Evolutionary conservation across 2,888 invertebrate species (phyloP).

Genomic region (Parnassius apollo): DNA sequence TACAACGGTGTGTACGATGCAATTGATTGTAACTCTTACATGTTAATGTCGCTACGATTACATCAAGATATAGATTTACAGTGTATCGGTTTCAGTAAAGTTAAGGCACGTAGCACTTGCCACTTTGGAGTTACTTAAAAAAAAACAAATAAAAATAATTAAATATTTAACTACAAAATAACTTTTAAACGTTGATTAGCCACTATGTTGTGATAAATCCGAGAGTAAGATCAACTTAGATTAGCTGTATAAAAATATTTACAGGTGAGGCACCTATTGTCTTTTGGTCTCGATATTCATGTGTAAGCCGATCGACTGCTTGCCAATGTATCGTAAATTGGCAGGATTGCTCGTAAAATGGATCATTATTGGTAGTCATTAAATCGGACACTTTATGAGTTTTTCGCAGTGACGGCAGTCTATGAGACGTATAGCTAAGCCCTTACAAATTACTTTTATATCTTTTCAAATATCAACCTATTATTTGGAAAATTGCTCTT

Average conservation of each 20-base stretch:
- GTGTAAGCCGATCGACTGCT: slow-evolving; percentile 57
- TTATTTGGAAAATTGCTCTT: too few relatives aligned
- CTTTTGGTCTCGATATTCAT: slow-evolving; percentile 42
- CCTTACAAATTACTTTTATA: slow-evolving; percentile 18
- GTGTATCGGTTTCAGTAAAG: too few relatives aligned
- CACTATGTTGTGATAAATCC: background rate
- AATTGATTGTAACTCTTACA: too few relatives aligned
- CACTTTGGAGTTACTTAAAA: too few relatives aligned
- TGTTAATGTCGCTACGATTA: too few relatives aligned
- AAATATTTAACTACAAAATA: too few relatives aligned
- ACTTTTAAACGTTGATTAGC: too few relatives aligned
- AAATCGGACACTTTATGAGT: slow-evolving; percentile 69
- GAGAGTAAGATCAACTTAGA: background rate
- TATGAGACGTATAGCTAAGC: slow-evolving; percentile 11
- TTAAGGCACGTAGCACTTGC: too few relatives aligned
- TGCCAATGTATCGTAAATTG: slow-evolving; percentile 74
- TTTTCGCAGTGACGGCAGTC: slow-evolving; percentile 45
- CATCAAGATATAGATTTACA: too few relatives aligned
- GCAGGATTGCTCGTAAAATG: slow-evolving; percentile 69
- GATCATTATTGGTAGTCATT: slow-evolving; percentile 70
- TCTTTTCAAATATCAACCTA: too few relatives aligned
- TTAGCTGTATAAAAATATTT: slow-evolving; percentile 17
- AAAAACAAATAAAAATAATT: too few relatives aligned
- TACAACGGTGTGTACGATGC: too few relatives aligned
- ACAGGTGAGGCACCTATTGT: slow-evolving; percentile 17